Conservation (phyloP, 2,888 invertebrate species). For the Branchipolynoe longqiensis region DNA sequence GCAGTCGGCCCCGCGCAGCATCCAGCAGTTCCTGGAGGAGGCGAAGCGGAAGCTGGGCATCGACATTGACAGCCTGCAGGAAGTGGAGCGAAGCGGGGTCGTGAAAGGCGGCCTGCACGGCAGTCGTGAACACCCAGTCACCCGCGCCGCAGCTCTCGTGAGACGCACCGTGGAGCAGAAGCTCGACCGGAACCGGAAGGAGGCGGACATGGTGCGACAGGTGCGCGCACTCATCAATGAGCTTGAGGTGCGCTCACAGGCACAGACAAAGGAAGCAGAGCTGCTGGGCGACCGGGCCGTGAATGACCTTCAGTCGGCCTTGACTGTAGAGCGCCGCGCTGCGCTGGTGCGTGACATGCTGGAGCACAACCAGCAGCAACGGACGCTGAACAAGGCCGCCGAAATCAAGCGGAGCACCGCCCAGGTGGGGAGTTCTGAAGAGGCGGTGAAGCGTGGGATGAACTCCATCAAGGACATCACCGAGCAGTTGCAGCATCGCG, state of each 20-base stretch:
- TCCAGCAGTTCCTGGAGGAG: no score
- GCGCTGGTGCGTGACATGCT: background rate
- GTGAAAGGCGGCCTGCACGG: no score
- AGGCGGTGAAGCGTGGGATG: constrained; percentile 28
- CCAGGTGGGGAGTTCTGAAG: background rate
- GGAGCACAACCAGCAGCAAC: background rate
- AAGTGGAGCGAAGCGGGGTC: no score
- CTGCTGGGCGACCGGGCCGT: background rate
- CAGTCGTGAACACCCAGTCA: no score
- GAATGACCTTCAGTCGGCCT: background rate
- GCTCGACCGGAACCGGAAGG: background rate
- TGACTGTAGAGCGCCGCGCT: background rate
- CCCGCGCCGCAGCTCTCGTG: no score
- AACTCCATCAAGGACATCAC: background rate
- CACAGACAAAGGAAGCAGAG: background rate
- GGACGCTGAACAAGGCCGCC: background rate
- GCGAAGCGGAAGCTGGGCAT: no score
- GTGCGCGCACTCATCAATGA: background rate
- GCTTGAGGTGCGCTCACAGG: constrained; percentile 17
- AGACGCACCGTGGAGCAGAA: constrained; percentile 3
- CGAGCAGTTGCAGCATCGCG: background rate
- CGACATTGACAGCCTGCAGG: no score
- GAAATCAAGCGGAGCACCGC: background rate
- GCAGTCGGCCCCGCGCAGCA: no score
- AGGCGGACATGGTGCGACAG: background rate